Evolutionary conservation across 2,113 vertebrate species (phyloP).

Genomic region (Pycnonotus jocosus): DNA sequence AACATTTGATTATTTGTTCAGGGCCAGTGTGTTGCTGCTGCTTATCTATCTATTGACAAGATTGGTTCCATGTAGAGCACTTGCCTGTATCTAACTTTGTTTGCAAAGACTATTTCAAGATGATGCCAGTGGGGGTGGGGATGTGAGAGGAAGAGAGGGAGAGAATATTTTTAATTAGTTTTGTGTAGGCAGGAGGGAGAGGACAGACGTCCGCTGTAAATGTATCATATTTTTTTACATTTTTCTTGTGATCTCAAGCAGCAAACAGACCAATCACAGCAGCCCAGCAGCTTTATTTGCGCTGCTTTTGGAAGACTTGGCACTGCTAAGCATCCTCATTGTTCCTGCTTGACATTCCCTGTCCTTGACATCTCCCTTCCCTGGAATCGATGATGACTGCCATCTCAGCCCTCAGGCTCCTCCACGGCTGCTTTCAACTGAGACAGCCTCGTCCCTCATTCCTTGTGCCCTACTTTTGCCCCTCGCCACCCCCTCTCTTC

Average conservation of each 20-base stretch:
- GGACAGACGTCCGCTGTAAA: not conserved
- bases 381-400: constrained; percentile 54
- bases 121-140: not conserved
- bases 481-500: constrained; percentile 11
- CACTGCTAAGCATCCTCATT: not conserved
- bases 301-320: not conserved
- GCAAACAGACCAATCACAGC: constrained; percentile 31
- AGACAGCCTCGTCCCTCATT: not conserved
- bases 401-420: constrained; percentile 56
- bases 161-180: constrained; percentile 51
- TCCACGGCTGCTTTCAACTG: constrained; percentile 39
- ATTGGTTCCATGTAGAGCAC: not conserved
- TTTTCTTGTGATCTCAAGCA: constrained; percentile 35
- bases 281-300: constrained; percentile 7
- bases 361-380: constrained; percentile 54
- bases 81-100: constrained; percentile 17
- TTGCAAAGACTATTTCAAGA: constrained; percentile 47
- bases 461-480: constrained; percentile 58
- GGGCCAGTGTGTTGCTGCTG: not conserved
- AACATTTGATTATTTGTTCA: not conserved
- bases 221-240: not conserved
- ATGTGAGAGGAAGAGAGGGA: not conserved
- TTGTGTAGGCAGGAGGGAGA: constrained; percentile 20
- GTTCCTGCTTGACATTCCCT: constrained; percentile 50
- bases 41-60: constrained; percentile 16